A percentile compares a stretch with the other conserved stretches of the same genome.
phyloP scores from a whole-genome alignment of 2,888 invertebrate genomes.

The Scrobipalpa costella region DNA sequence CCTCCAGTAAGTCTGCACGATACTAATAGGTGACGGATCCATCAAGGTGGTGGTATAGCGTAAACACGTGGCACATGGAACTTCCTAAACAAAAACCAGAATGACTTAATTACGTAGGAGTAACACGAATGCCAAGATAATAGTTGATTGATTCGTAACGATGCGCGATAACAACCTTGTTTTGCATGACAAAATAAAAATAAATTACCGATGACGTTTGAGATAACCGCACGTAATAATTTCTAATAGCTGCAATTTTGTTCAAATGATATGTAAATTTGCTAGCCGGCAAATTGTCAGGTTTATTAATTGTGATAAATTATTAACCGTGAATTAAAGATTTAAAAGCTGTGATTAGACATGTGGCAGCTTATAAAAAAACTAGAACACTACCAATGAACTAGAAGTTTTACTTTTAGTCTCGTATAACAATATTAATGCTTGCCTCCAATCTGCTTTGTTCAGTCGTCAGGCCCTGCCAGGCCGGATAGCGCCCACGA shows the following conservation, averaged over 20 bases:
- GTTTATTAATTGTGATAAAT: constrained; percentile 8
- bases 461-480: constrained; percentile 21
- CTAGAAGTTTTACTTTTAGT: not conserved
- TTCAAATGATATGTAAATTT: constrained; percentile 11
- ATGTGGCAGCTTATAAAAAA: constrained; percentile 3
- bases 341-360: not conserved
- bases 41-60: constrained; percentile 15
- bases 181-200: constrained; percentile 32
- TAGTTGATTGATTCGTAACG: constrained; percentile 13
- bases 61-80: not conserved
- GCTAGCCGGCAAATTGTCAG: not conserved
- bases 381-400: constrained; percentile 10
- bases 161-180: constrained; percentile 17
- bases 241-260: constrained; percentile 24
- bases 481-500: constrained; percentile 25
- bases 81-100: constrained; percentile 10
- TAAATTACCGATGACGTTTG: constrained; percentile 19
- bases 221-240: constrained; percentile 22
- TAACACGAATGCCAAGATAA: constrained; percentile 8
- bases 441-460: constrained; percentile 33
- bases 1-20: constrained; percentile 78
- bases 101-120: constrained; percentile 10
- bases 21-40: constrained; percentile 27
- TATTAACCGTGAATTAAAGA: constrained; percentile 4
- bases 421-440: constrained; percentile 29